Evolutionary conservation across 2,888 invertebrate genomes (phyloP), one percentile per base, ranked within the genome.

Genomic region (Carpatolechia fugitivella): DNA sequence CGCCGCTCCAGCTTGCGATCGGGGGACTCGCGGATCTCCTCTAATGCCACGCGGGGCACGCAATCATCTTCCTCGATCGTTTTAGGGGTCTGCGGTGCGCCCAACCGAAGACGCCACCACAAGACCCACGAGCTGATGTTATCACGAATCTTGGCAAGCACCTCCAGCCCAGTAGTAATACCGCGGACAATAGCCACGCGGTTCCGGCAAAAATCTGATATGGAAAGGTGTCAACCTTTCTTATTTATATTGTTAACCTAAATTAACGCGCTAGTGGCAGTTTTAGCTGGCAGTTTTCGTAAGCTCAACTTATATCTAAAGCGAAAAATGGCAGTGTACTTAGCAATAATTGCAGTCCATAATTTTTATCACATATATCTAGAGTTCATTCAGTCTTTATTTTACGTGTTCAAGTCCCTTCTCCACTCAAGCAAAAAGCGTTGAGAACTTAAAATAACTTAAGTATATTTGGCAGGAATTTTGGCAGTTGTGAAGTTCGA

Each of bases 81-180:
- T 70, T 81, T 86, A 54, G 85, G 88, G 80, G 85, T 83, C 84
- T 85, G 88, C 84, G 89, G 87, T 76, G 87, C 87, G 85, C 88
- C 87, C 85, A 86, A 85, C 84, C 85, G 81, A 81, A 85, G 83
- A 85, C 88, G 87, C 87, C 87, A 85, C 89, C 89, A 86, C 88
- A 88, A 81, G 70, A 87, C 86, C 89, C 89, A 89, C 82, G 83
- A 84, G 64, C 82, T 84, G 77, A 87, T 79, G 70, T 84, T 86
- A 70, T 87, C 87, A 72, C 89, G 89, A 89, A 89, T 89, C 73
- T 85, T 88, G 89, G 66, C 65, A 65, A 71, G 61, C 68, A 74
- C 59, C 65, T 59, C 57, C 53, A 56, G 57, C 63, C 59, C 59
- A 66, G 54, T 50, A 60, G 57, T 62, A 66, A 65, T 52, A 60